Evolutionary conservation across 2,888 invertebrate species (phyloP).

Genomic region (Nephrotoma appendiculata): DNA sequence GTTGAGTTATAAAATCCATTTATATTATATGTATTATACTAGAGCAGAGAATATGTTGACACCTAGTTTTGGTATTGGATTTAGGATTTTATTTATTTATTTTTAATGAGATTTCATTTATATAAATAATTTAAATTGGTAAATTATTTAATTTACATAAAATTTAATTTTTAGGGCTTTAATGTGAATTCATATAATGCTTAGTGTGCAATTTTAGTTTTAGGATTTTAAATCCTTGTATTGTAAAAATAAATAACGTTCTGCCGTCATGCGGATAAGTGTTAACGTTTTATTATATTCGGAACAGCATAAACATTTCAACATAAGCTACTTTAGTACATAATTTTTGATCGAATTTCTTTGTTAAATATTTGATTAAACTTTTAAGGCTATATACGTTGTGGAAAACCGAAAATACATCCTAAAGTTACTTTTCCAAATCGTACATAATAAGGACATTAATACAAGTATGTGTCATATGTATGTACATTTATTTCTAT

Average conservation of each 20-base stretch:
- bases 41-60: not conserved
- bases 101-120: not conserved
- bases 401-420: not conserved
- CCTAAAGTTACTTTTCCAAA: not conserved
- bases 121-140: not conserved
- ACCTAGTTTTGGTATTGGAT: not conserved
- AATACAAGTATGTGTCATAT: not conserved
- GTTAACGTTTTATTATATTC: not conserved
- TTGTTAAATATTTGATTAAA: not conserved
- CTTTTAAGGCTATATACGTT: not conserved
- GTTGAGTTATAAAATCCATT: not conserved
- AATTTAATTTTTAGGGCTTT: not conserved
- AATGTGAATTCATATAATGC: not conserved
- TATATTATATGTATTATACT: not conserved
- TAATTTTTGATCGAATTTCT: not conserved
- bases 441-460: not conserved
- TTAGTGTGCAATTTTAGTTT: too few relatives aligned
- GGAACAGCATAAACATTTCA: not conserved
- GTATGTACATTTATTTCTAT: not conserved
- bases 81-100: not conserved
- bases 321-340: not conserved
- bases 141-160: not conserved
- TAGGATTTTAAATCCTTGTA: not conserved
- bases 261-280: not conserved
- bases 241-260: not conserved